phyloP scores from a whole-genome alignment of 2,113 vertebrate genomes.

The Monopterus albus region DNA sequence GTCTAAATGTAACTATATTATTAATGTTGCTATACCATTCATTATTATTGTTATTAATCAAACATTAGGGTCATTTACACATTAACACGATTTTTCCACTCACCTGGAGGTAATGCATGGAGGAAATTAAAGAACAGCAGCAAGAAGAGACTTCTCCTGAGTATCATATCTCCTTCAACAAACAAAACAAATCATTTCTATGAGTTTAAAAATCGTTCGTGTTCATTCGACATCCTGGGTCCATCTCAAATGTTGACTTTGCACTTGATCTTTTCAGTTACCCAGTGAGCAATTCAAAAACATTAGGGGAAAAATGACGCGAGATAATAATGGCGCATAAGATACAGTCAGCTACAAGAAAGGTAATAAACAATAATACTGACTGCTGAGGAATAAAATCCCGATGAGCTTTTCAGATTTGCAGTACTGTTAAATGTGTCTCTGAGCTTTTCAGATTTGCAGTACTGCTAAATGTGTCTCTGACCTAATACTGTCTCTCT shows the following conservation, averaged over 20 bases:
- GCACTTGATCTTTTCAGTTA: neutral
- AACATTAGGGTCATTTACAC: neutral
- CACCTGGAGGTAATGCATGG: slow-evolving; percentile 85
- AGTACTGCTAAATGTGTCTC: too few relatives aligned
- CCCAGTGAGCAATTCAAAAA: neutral
- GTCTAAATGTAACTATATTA: neutral
- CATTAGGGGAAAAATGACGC: neutral
- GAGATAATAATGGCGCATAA: too few relatives aligned
- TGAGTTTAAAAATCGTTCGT: slow-evolving; percentile 8
- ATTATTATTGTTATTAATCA: neutral
- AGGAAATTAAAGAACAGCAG: slow-evolving; percentile 81
- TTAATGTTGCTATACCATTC: neutral
- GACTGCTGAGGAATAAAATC: neutral
- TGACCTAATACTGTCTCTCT: too few relatives aligned
- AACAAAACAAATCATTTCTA: slow-evolving; percentile 35
- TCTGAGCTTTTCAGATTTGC: too few relatives aligned
- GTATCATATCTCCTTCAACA: slow-evolving; percentile 86
- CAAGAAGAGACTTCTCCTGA: slow-evolving; percentile 82
- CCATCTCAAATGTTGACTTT: neutral
- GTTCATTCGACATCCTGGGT: neutral
- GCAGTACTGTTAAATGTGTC: too few relatives aligned
- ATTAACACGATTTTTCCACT: slow-evolving; percentile 31
- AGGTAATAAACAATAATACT: neutral
- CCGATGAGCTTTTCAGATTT: too few relatives aligned
- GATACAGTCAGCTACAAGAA: neutral